Evolutionary conservation across 2,113 vertebrate genomes (phyloP), one percentile per base, ranked within the genome.

Genomic region (Coptodon bakossiorum): DNA sequence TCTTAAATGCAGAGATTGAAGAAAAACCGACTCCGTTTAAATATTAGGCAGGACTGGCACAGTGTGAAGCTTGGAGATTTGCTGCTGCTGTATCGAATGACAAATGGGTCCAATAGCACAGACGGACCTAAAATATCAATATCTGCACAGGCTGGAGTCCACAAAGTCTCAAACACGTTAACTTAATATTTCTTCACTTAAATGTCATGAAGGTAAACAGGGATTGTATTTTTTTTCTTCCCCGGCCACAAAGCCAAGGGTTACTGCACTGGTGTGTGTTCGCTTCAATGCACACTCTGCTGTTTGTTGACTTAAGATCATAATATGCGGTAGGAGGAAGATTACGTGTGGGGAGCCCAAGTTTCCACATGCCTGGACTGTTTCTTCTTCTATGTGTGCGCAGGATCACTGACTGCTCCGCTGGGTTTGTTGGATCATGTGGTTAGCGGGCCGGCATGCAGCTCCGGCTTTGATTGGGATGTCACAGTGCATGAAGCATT

Each of bases 291-390:
- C 89, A 88, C 88, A 78, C 89, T 88, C 92, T 81, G 82, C 66
- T 89, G 90, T 92, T 93, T 92, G 92, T 94, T 94, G 93, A 94
- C 87, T 90, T 86, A 87, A 88, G 80, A 92, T 94, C 91, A 90
- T 93, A 93, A 94, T 93, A 91, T 94, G 93, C 90, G 92, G 93
- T 92, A 87, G 88, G 82, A 89, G 79, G 90, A 88, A 59, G 84
- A 92, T 93, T 93, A 89, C 22, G 54, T 90, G 91, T 80, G 90
- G 91, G 91, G 89, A 94, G 90, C 92, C 89, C 48, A 83, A 89
- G 91, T 95, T 94, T 93, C 95, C 94, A 92, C 92, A 91, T 29
- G 86, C 88, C 90, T 89, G 86, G 91, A 85, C 88, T 89, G 88
- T 92, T 92, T 95, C 91, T 90, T 90, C 71, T 85, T 63, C 73